Percentiles rank a stretch among this genome's conserved stretches.
phyloP scores from a whole-genome alignment of 2,797 vertebrate genomes.

The Pangasius larnaudii region DNA sequence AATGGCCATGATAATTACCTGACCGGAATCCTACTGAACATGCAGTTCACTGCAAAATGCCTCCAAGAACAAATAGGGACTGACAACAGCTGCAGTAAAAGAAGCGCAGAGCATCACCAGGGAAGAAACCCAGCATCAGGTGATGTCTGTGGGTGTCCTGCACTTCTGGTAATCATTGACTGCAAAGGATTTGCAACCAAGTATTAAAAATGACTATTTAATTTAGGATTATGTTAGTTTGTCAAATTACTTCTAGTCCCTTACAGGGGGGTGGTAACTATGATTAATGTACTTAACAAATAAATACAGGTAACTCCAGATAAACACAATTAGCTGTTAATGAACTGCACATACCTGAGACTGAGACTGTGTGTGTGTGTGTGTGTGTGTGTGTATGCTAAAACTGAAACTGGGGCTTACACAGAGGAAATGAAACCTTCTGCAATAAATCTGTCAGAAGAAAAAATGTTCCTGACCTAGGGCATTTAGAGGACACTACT shows the following conservation, averaged over 20 bases:
- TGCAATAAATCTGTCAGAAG: conserved; percentile 11
- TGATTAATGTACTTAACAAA: neutral
- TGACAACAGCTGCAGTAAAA: too few relatives aligned
- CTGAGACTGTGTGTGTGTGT: neutral
- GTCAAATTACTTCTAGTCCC: neutral
- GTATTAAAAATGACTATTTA: neutral
- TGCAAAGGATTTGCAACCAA: neutral
- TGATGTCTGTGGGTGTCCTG: neutral
- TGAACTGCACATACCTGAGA: neutral
- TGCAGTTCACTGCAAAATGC: too few relatives aligned
- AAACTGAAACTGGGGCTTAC: neutral
- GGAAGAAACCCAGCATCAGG: neutral
- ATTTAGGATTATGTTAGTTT: neutral
- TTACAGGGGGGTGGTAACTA: too few relatives aligned
- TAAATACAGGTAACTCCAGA: neutral
- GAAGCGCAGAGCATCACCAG: neutral
- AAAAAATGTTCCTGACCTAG: neutral
- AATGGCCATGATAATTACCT: too few relatives aligned
- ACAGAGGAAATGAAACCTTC: conserved; percentile 10
- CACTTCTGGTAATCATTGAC: neutral
- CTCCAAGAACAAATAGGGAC: too few relatives aligned
- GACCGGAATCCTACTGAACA: too few relatives aligned
- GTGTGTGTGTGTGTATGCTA: neutral
- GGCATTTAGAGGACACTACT: neutral
- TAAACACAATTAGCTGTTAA: neutral